A percentile compares a stretch with the other conserved stretches of the same genome.
These are phyloP conservation scores for Macrochelys suwanniensis DNA, from an alignment of 2,797 vertebrate species.

Conservation along the genomic window DNA sequence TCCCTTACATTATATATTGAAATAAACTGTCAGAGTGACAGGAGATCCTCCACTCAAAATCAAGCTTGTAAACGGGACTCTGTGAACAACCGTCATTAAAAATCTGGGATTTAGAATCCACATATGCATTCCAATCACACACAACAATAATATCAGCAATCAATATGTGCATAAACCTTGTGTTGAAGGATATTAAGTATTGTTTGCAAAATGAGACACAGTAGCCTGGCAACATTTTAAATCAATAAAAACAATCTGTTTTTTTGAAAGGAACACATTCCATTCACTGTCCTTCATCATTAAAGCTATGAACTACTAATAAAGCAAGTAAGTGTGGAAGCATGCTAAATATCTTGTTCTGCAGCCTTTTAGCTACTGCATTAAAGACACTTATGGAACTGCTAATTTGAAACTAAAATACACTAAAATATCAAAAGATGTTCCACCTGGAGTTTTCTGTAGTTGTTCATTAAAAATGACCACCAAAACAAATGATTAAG, in stretches of 20 bases:
- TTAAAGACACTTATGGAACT: neutral
- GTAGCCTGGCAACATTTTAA: neutral
- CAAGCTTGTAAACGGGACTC: constrained; percentile 16
- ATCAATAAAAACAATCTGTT: neutral
- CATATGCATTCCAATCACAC: constrained; percentile 36
- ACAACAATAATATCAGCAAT: neutral
- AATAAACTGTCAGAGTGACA: constrained; percentile 60
- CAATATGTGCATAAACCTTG: neutral
- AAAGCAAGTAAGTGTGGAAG: neutral
- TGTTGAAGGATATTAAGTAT: constrained; percentile 30
- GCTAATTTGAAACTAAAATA: neutral
- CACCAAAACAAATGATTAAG: neutral
- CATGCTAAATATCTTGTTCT: neutral
- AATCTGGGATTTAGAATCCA: constrained; percentile 34
- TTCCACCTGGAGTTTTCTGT: neutral
- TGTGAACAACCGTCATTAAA: constrained; percentile 44
- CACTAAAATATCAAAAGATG: neutral
- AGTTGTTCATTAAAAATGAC: neutral
- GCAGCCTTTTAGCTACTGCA: neutral
- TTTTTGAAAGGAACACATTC: constrained; percentile 8
- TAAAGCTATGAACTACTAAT: neutral
- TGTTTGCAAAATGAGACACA: constrained; percentile 22
- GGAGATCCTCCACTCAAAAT: neutral
- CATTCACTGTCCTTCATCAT: neutral
- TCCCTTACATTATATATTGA: constrained; percentile 50